Percentiles rank a stretch among this genome's conserved stretches.
Conservation (phyloP, 1,140 invertebrate species). For the Heliothis subflexa region DNA sequence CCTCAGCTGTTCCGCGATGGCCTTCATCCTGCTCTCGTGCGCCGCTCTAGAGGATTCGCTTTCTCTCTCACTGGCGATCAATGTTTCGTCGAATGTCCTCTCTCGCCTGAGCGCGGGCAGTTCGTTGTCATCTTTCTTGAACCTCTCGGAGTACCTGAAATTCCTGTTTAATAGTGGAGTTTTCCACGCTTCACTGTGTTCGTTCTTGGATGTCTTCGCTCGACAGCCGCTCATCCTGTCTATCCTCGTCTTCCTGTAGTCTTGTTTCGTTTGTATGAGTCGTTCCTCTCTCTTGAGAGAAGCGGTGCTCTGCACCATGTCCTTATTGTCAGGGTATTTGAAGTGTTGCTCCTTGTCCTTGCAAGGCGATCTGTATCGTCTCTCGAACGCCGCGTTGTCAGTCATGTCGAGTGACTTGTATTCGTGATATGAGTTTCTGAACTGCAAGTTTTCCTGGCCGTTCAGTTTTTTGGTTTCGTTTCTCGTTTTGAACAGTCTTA, state of each 20-base stretch:
- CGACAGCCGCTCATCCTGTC: slow-evolving; percentile 80
- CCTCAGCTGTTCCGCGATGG: slow-evolving; percentile 75
- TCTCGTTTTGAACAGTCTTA: slow-evolving; percentile 91
- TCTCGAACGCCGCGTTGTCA: slow-evolving; percentile 75
- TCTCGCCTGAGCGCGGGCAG: slow-evolving; percentile 79
- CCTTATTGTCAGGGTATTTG: slow-evolving; percentile 77
- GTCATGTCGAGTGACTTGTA: slow-evolving; percentile 77
- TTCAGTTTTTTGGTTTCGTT: slow-evolving; percentile 88
- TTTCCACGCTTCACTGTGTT: slow-evolving; percentile 79
- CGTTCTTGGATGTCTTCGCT: slow-evolving; percentile 79
- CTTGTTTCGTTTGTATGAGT: slow-evolving; percentile 78
- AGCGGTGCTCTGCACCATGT: slow-evolving; percentile 80
- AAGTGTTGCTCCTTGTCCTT: slow-evolving; percentile 80
- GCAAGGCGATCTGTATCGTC: slow-evolving; percentile 78
- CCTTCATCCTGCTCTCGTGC: slow-evolving; percentile 77
- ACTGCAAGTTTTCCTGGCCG: slow-evolving; percentile 67
- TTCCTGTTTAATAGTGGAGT: slow-evolving; percentile 80
- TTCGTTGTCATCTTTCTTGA: slow-evolving; percentile 76
- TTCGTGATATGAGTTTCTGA: slow-evolving; percentile 70
- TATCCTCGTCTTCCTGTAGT: slow-evolving; percentile 75
- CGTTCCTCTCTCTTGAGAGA: slow-evolving; percentile 84
- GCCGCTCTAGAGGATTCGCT: slow-evolving; percentile 70
- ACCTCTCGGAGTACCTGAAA: slow-evolving; percentile 84
- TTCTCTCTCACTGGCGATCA: slow-evolving; percentile 70
- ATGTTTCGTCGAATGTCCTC: slow-evolving; percentile 84